Base-by-base conservation (phyloP, 2,113 vertebrate genomes). In the Aphelocoma coerulescens region DNA sequence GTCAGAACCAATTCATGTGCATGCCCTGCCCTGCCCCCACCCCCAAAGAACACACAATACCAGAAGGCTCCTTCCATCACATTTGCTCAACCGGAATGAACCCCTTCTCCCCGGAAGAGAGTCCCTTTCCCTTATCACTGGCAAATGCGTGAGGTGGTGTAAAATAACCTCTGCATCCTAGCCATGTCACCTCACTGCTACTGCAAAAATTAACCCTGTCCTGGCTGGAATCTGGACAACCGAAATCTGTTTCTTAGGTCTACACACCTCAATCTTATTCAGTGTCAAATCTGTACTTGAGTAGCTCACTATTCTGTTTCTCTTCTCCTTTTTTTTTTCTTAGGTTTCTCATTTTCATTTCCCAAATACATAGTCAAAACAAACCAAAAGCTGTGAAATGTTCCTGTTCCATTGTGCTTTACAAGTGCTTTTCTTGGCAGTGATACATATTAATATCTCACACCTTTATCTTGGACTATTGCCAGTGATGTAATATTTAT, bases 201-300 rank as follows among this genome's bases (percentile, higher is more conserved):
- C 39, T 62, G 28, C 19, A 46, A 26, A 54, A 46, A 39, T 54
- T 62, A 69, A 61, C 39, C 28, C 13, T n/a, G 18, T n/a, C 28
- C 23, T 54, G 55, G 5, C 33, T 61, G 28, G 33, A 54, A 62
- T 78, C 15, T 46, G 22, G 22, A 83, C 52, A 41, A 4, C 1
- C 13, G 5, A 59, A 68, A 61, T 21, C 7, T 20, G 2, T 28
- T 92, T 65, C 39, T 79, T 43, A 79, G 17, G 30, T 72, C 26
- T 46, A 49, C 51, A 39, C 5, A 46, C 4, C 4, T 22, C 0
- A 0, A 43, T 11, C 9, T 72, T 85, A n/a, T 51, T 85, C n/a
- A 39, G 5, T n/a, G 39, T 54, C 28, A 82, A 82, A 66, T 83
- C 37, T 74, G 7, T 74, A 14, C 55, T 78, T 62, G 11, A 46